Evolutionary conservation across 92 coral and sea anemone species (phyloP).

Genomic region (Zoanthus sociatus): DNA sequence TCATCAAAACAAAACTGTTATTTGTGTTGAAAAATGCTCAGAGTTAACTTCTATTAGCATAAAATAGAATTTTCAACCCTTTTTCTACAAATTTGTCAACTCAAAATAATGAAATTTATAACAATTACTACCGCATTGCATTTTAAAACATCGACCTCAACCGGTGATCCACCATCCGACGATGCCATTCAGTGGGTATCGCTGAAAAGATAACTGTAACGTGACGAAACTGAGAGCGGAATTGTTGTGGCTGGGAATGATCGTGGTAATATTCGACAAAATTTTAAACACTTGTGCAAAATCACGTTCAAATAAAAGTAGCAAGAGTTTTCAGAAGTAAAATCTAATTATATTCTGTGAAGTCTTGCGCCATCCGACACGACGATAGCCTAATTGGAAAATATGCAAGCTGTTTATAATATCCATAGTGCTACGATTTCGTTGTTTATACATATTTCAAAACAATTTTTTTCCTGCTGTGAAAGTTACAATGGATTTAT

Average conservation of each 20-base stretch:
- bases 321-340: constrained; percentile 17
- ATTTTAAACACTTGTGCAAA: constrained; percentile 14
- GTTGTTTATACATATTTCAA: background rate
- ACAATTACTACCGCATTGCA: background rate
- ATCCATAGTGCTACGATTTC: background rate
- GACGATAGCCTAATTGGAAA: background rate
- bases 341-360: background rate
- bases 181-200: constrained; percentile 1
- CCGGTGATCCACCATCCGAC: constrained; percentile 10
- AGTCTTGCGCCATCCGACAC: background rate
- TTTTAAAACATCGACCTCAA: constrained; percentile 14
- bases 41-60: constrained; percentile 11
- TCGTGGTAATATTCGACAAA: background rate
- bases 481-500: constrained; percentile 18
- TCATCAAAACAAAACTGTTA: constrained; percentile 21
- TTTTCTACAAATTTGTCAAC: constrained; percentile 18
- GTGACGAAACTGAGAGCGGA: background rate
- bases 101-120: constrained; percentile 8
- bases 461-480: constrained; percentile 8
- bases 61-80: constrained; percentile 18
- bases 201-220: constrained; percentile 8
- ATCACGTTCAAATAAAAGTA: background rate
- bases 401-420: background rate
- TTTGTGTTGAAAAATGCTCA: constrained; percentile 8
- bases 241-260: background rate